These are phyloP conservation scores for Oenanthe oenanthe DNA, from an alignment of 2,113 vertebrate genomes.

Conservation along the genomic window DNA sequence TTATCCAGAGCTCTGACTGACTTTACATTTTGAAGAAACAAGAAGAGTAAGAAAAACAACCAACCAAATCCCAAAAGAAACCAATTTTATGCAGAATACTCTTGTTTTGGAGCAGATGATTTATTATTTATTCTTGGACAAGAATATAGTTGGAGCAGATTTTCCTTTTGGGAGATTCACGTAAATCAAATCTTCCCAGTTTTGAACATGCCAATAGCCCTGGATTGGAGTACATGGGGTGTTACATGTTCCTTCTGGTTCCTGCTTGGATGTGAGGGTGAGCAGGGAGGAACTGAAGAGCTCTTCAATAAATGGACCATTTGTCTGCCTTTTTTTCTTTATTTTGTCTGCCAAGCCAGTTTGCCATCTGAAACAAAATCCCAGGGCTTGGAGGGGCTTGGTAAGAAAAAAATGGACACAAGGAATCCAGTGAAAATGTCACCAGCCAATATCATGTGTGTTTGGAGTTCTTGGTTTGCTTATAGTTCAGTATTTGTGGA, in stretches of 20 bases:
- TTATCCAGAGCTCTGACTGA: not conserved
- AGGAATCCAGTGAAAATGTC: not conserved
- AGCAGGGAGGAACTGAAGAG: not conserved
- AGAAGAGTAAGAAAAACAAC: not conserved
- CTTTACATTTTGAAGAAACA: not conserved
- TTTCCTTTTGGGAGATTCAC: not conserved
- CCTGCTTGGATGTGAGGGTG: not conserved
- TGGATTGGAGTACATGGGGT: not conserved
- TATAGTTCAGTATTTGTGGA: not conserved
- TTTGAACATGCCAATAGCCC: not conserved
- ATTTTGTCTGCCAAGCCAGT: not conserved
- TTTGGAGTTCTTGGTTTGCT: not conserved
- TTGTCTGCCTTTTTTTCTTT: not conserved
- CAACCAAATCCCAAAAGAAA: not conserved
- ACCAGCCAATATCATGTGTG: not conserved
- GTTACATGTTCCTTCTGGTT: not conserved
- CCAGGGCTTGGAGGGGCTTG: not conserved
- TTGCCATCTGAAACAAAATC: not conserved
- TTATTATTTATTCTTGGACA: constrained; percentile 49
- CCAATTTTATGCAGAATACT: not conserved
- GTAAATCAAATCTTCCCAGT: not conserved
- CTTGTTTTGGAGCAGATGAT: constrained; percentile 12
- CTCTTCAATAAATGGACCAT: not conserved
- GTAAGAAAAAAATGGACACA: not conserved
- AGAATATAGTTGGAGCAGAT: constrained; percentile 25